Percentiles rank a stretch among this genome's conserved stretches.
Conservation (phyloP, 2,113 vertebrate genomes). For the Callorhinus ursinus region DNA sequence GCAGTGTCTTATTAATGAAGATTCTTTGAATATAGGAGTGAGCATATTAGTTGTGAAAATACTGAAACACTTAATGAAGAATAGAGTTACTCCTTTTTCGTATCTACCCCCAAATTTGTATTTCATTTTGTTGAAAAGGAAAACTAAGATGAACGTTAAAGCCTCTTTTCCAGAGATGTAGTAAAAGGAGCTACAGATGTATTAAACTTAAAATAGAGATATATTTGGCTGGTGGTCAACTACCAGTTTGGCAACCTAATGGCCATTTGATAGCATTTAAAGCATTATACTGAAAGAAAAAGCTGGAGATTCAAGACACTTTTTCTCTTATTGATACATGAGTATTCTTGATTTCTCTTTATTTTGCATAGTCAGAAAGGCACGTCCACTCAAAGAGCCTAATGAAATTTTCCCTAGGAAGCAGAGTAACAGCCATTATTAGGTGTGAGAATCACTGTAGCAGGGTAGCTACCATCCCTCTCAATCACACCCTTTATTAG, state of each 20-base stretch:
- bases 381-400: background rate
- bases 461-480: background rate
- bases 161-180: slow-evolving; percentile 36
- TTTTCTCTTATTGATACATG: background rate
- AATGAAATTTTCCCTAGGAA: slow-evolving; percentile 9
- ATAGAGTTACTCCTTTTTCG: background rate
- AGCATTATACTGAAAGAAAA: slow-evolving; percentile 39
- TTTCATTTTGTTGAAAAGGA: slow-evolving; percentile 19
- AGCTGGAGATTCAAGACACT: background rate
- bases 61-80: slow-evolving; percentile 18
- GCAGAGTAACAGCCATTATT: background rate
- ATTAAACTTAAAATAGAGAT: slow-evolving; percentile 23
- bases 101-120: background rate
- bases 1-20: background rate
- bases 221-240: background rate
- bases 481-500: background rate
- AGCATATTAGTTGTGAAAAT: slow-evolving; percentile 34
- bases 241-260: background rate
- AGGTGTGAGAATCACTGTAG: background rate
- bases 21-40: background rate
- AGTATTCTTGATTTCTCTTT: slow-evolving; percentile 15
- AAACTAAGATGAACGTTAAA: slow-evolving; percentile 33
- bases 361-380: background rate
- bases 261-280: background rate
- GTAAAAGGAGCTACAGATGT: background rate